Evolutionary conservation across 2,888 invertebrate species (phyloP).

Genomic region (Ecliptopera silaceata): DNA sequence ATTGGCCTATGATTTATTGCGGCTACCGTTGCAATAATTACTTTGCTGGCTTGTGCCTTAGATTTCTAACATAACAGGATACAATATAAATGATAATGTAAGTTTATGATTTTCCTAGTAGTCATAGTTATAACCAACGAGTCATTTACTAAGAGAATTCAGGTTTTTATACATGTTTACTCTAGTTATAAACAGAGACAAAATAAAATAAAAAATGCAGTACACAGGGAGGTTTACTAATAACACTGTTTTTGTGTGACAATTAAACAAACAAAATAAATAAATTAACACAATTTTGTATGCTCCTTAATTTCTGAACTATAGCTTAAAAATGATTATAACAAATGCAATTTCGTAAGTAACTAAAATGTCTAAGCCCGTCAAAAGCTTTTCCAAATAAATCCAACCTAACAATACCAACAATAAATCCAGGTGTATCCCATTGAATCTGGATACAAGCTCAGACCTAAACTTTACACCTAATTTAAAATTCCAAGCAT

Average conservation of each 20-base stretch:
- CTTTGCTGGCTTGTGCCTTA: constrained; percentile 5
- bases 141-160: too few relatives aligned
- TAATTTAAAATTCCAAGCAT: constrained; percentile 73
- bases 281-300: too few relatives aligned
- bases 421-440: constrained; percentile 14
- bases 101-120: neutral
- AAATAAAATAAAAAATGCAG: too few relatives aligned
- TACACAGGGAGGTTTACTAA: too few relatives aligned
- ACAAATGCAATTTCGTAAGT: too few relatives aligned
- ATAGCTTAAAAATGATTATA: too few relatives aligned
- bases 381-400: constrained; percentile 2
- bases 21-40: constrained; percentile 21
- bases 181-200: too few relatives aligned
- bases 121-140: neutral
- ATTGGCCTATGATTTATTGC: constrained; percentile 28
- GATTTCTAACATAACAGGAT: neutral
- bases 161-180: too few relatives aligned
- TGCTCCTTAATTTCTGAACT: too few relatives aligned
- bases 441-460: constrained; percentile 14
- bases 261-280: too few relatives aligned
- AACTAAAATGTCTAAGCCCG: neutral
- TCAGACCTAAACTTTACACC: constrained; percentile 61
- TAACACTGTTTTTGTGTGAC: too few relatives aligned
- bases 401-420: constrained; percentile 11
- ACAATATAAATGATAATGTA: neutral